phyloP scores from a whole-genome alignment of 2,888 invertebrate genomes.

The Oscheius myriophilus region DNA sequence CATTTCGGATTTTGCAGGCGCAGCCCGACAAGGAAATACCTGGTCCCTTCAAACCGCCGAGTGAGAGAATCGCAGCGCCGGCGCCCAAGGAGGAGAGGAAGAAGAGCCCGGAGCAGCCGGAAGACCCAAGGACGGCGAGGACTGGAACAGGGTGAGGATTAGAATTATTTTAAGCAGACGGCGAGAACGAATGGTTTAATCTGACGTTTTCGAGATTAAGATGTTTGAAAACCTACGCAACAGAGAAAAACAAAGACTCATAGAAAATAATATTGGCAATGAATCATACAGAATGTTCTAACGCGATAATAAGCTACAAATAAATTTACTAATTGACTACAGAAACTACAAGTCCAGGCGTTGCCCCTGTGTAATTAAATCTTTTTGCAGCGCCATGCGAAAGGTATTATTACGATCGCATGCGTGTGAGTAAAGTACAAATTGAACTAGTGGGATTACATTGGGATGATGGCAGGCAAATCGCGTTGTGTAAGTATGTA shows the following conservation, averaged over 20 bases:
- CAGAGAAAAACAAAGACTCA: no score
- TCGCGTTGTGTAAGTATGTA: no score
- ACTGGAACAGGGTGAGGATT: constrained; percentile 31
- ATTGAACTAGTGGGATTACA: no score
- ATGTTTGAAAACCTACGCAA: no score
- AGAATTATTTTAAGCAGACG: no score
- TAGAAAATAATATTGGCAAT: no score
- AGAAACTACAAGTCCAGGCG: no score
- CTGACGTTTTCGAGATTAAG: no score
- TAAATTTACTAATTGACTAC: no score
- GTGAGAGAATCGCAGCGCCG: not conserved
- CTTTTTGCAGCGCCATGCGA: not conserved
- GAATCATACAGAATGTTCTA: no score
- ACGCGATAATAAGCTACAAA: no score
- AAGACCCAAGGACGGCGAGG: constrained; percentile 46
- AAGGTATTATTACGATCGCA: not conserved
- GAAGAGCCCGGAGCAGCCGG: constrained; percentile 42
- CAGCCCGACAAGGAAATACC: constrained; percentile 18
- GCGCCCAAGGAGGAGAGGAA: not conserved
- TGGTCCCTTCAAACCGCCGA: constrained; percentile 17
- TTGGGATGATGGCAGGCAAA: not conserved
- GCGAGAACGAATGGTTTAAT: not conserved
- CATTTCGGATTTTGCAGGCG: constrained; percentile 15
- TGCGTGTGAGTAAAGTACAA: not conserved
- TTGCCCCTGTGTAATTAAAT: not conserved